Evolutionary conservation across 2,888 invertebrate species (phyloP).

Genomic region (Parnassius glacialis): DNA sequence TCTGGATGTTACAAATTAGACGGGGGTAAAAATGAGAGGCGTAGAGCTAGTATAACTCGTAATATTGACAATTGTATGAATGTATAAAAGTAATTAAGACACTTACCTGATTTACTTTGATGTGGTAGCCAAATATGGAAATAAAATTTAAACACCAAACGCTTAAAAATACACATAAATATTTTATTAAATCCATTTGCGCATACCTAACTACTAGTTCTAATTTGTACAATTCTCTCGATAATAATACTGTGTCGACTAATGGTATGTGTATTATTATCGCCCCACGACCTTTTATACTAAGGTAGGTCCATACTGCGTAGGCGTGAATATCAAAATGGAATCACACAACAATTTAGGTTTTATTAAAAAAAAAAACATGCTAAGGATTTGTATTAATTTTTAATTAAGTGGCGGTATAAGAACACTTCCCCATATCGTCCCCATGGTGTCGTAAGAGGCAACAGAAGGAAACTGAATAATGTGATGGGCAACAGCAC

Average conservation of each 20-base stretch:
- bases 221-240: conserved; percentile 16
- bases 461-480: no score
- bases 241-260: conserved; percentile 24
- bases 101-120: conserved; percentile 19
- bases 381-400: no score
- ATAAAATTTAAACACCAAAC: not conserved
- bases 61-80: not conserved
- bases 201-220: conserved; percentile 3
- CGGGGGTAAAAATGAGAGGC: no score
- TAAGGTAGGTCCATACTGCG: conserved; percentile 16
- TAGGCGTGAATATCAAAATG: no score
- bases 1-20: no score
- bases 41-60: no score
- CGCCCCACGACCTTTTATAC: conserved; percentile 16
- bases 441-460: no score
- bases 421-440: no score
- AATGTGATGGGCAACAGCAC: no score
- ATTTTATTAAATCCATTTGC: conserved; percentile 6
- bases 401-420: no score
- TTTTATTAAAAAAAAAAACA: no score
- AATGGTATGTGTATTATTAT: conserved; percentile 11
- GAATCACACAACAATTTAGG: no score
- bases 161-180: conserved; percentile 10
- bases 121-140: conserved; percentile 8
- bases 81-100: not conserved